These are phyloP conservation scores for Odontothrips loti DNA, from an alignment of 2,888 invertebrate genomes.

Conservation along the genomic window DNA sequence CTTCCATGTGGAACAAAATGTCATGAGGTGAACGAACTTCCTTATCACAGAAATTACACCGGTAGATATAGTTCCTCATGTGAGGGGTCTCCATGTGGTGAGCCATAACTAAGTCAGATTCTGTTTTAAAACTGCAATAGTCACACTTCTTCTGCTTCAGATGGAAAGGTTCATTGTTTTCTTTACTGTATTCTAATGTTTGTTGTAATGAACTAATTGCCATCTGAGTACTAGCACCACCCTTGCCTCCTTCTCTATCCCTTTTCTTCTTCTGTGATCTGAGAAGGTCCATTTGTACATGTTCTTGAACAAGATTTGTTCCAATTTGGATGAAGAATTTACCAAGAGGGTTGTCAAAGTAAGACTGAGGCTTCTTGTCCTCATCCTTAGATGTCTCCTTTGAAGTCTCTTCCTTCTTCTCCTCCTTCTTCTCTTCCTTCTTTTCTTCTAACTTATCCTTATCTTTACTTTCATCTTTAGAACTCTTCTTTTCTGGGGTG, in stretches of 20 bases:
- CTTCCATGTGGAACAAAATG: slow-evolving; percentile 87
- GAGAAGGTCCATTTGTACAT: slow-evolving; percentile 86
- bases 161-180: slow-evolving; percentile 75
- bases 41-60: slow-evolving; percentile 77
- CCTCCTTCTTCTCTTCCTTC: slow-evolving; percentile 37
- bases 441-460: slow-evolving; percentile 36
- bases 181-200: slow-evolving; percentile 79
- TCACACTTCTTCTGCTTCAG: slow-evolving; percentile 77
- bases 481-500: slow-evolving; percentile 41
- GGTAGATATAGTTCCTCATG: slow-evolving; percentile 71
- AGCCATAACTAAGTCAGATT: slow-evolving; percentile 75
- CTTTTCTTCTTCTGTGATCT: slow-evolving; percentile 81
- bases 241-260: slow-evolving; percentile 62
- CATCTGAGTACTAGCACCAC: slow-evolving; percentile 62
- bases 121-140: slow-evolving; percentile 84
- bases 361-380: slow-evolving; percentile 46
- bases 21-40: slow-evolving; percentile 81
- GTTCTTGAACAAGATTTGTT: slow-evolving; percentile 83
- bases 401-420: slow-evolving; percentile 36
- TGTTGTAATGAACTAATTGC: slow-evolving; percentile 78
- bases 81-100: slow-evolving; percentile 88
- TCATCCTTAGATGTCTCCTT: slow-evolving; percentile 33
- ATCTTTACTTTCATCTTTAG: slow-evolving; percentile 42
- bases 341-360: slow-evolving; percentile 81
- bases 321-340: slow-evolving; percentile 91